A percentile compares a stretch with the other conserved stretches of the same genome.
Evolutionary conservation across 2,888 invertebrate species (phyloP).

Genomic region (Phasia obesa): DNA sequence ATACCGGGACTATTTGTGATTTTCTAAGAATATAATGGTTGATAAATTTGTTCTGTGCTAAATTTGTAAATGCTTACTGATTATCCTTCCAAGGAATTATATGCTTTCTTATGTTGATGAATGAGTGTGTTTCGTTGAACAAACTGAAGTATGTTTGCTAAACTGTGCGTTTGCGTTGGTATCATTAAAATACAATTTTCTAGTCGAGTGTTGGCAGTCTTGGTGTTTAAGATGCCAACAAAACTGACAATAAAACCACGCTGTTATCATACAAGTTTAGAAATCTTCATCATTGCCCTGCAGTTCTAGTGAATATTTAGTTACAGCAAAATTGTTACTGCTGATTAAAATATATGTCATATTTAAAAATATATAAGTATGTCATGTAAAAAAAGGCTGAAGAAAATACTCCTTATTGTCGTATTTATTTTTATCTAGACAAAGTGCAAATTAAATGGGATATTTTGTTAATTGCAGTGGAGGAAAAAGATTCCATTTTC

Average conservation of each 20-base stretch:
- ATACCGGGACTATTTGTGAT: not conserved
- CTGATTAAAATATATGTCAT: too few species aligned
- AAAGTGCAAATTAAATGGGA: too few species aligned
- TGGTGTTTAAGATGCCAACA: constrained; percentile 1
- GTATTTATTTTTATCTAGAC: too few species aligned
- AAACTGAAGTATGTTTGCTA: not conserved
- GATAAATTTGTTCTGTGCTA: too few species aligned
- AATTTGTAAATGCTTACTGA: not conserved
- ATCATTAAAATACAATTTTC: constrained; percentile 40
- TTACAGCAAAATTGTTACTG: too few species aligned
- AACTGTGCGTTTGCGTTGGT: not conserved
- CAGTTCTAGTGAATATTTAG: not conserved
- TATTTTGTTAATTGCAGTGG: too few species aligned
- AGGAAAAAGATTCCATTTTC: too few species aligned
- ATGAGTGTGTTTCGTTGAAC: not conserved
- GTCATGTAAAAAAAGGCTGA: too few species aligned
- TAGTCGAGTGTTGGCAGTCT: constrained; percentile 17
- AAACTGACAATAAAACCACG: constrained; percentile 28
- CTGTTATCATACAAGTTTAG: not conserved
- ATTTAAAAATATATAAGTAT: too few species aligned
- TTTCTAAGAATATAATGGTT: constrained; percentile 12
- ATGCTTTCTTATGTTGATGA: not conserved
- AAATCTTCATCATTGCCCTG: not conserved
- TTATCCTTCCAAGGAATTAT: constrained; percentile 10
- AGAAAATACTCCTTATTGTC: too few species aligned